These are phyloP conservation scores for Chrysomallon squamiferum DNA, from an alignment of 1,140 invertebrate species.

Conservation along the genomic window DNA sequence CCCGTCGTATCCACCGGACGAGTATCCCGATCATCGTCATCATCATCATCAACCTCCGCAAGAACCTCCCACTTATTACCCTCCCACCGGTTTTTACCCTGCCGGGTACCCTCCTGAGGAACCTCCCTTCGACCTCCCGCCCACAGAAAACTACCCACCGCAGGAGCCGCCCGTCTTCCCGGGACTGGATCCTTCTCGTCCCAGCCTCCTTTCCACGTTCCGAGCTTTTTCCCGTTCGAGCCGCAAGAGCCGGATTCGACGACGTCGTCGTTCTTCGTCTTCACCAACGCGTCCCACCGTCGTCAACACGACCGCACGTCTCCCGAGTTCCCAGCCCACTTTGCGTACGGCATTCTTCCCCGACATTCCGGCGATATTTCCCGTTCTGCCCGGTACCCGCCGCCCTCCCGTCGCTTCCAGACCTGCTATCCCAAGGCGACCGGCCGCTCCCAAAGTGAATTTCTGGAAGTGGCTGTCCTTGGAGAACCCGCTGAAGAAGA, in stretches of 20 bases:
- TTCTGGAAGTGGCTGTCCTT: slow-evolving; percentile 4
- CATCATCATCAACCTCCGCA: not conserved
- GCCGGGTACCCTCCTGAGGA: not conserved
- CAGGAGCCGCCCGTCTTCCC: not conserved
- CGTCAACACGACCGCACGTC: too few species aligned
- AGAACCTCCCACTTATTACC: slow-evolving; percentile 6
- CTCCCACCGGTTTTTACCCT: slow-evolving; percentile 1
- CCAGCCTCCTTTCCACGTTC: too few species aligned
- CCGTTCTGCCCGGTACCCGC: too few species aligned
- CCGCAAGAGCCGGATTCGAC: too few species aligned
- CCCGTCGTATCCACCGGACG: not conserved
- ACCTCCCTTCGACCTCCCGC: not conserved
- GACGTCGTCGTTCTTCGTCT: too few species aligned
- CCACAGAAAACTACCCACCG: not conserved
- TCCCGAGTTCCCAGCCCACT: too few species aligned
- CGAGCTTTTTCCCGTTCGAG: too few species aligned
- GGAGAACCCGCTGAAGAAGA: not conserved
- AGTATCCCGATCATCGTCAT: not conserved
- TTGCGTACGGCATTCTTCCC: too few species aligned
- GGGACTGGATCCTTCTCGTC: too few species aligned
- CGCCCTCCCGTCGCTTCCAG: not conserved
- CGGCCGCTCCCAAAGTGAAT: not conserved
- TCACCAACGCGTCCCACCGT: too few species aligned
- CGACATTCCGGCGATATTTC: too few species aligned
- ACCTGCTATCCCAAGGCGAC: not conserved